phyloP scores from a whole-genome alignment of 2,797 vertebrate species.

The Manis javanica region DNA sequence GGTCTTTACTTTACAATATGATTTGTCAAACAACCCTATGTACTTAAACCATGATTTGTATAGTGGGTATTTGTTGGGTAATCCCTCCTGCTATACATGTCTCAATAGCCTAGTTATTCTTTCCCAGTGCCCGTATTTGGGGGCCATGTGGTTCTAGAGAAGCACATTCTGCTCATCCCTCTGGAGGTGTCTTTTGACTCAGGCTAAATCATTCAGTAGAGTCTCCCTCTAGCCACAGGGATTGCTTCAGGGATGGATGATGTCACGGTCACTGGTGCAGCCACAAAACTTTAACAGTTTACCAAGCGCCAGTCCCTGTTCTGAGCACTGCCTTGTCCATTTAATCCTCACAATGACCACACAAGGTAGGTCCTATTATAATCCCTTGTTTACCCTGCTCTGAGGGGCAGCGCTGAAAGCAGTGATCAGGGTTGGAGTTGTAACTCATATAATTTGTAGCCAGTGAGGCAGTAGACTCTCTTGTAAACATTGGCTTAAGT shows the following conservation, averaged over 20 bases:
- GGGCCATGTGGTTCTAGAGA: not conserved
- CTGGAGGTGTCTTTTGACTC: not conserved
- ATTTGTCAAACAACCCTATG: not conserved
- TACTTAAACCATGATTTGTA: not conserved
- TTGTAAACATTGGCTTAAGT: not conserved
- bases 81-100: not conserved
- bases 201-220: not conserved
- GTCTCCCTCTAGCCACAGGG: not conserved
- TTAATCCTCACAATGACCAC: not conserved
- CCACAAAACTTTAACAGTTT: not conserved
- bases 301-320: not conserved
- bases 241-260: not conserved
- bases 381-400: not conserved
- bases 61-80: not conserved
- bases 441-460: not conserved
- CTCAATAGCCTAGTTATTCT: not conserved
- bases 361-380: not conserved
- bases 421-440: not conserved
- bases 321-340: not conserved
- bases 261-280: not conserved
- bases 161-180: not conserved
- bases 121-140: not conserved
- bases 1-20: slow-evolving; percentile 24
- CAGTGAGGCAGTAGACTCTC: not conserved
- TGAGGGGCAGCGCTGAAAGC: not conserved